Conservation (phyloP, 2,888 invertebrate genomes). For the Dryadula phaetusa region DNA sequence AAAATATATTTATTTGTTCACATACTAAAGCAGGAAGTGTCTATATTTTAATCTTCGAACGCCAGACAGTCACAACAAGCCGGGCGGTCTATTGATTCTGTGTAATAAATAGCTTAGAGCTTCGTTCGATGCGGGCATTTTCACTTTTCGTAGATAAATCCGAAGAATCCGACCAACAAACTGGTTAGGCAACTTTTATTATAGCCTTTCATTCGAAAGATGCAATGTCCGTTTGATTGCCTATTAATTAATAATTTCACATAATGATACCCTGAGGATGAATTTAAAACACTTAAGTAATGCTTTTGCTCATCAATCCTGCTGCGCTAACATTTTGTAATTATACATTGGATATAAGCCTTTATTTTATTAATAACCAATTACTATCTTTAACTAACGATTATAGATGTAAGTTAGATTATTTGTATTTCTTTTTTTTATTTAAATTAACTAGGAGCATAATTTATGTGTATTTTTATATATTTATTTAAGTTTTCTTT, state of each 20-base stretch:
- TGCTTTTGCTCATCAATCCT: conserved; percentile 21
- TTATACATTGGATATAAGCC: conserved; percentile 20
- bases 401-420: too few relatives aligned
- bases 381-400: background rate
- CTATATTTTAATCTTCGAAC: conserved; percentile 6
- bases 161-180: conserved; percentile 53
- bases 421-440: too few relatives aligned
- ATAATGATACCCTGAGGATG: conserved; percentile 31
- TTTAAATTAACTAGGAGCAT: too few relatives aligned
- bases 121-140: conserved; percentile 55
- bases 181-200: conserved; percentile 52
- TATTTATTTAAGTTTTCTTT: too few relatives aligned
- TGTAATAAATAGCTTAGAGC: conserved; percentile 38
- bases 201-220: conserved; percentile 37
- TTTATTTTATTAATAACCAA: background rate
- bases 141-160: conserved; percentile 70
- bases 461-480: too few relatives aligned
- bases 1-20: background rate
- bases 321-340: conserved; percentile 10
- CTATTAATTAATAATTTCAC: conserved; percentile 33
- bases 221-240: conserved; percentile 26
- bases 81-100: conserved; percentile 32
- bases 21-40: background rate
- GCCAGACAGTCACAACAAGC: conserved; percentile 28
- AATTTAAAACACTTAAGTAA: conserved; percentile 19